Evolutionary conservation across 2,797 vertebrate species (phyloP).

Genomic region (Carapus acus): DNA sequence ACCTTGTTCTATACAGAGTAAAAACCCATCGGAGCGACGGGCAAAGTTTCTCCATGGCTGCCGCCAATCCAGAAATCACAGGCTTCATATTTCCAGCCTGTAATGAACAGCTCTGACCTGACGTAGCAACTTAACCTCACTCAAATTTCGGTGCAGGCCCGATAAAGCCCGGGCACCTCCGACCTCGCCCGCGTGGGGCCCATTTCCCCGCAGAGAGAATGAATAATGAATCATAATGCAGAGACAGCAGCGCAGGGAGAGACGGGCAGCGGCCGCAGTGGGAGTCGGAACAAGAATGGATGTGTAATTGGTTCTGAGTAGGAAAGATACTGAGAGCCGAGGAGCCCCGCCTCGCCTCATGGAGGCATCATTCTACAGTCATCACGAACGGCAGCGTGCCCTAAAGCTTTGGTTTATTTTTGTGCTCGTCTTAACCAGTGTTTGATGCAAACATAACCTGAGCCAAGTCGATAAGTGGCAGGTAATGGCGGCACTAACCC

Average conservation of each 20-base stretch:
- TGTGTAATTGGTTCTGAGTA: slow-evolving; percentile 53
- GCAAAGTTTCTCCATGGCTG: too few species aligned
- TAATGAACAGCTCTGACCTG: slow-evolving; percentile 45
- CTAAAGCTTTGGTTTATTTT: too few species aligned
- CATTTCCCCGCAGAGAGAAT: slow-evolving; percentile 52
- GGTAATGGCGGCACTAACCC: too few species aligned
- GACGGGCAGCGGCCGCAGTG: slow-evolving; percentile 33
- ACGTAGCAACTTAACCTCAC: slow-evolving; percentile 22
- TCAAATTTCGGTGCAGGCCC: slow-evolving; percentile 23
- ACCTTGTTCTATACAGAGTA: neutral
- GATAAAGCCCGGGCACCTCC: slow-evolving; percentile 17
- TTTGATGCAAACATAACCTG: too few species aligned
- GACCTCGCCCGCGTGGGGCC: slow-evolving; percentile 14
- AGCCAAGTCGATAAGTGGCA: too few species aligned
- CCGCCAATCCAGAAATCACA: too few species aligned
- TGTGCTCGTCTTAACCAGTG: too few species aligned
- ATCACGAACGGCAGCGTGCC: too few species aligned
- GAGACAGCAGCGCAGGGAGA: slow-evolving; percentile 29
- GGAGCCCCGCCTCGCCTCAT: slow-evolving; percentile 1
- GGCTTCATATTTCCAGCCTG: too few species aligned
- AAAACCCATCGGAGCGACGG: too few species aligned
- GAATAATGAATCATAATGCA: slow-evolving; percentile 52
- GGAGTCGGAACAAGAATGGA: slow-evolving; percentile 33
- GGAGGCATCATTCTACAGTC: too few species aligned
- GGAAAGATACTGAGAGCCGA: slow-evolving; percentile 25